Base-by-base conservation (phyloP, 2,797 vertebrate genomes). In the Vespertilio murinus region DNA sequence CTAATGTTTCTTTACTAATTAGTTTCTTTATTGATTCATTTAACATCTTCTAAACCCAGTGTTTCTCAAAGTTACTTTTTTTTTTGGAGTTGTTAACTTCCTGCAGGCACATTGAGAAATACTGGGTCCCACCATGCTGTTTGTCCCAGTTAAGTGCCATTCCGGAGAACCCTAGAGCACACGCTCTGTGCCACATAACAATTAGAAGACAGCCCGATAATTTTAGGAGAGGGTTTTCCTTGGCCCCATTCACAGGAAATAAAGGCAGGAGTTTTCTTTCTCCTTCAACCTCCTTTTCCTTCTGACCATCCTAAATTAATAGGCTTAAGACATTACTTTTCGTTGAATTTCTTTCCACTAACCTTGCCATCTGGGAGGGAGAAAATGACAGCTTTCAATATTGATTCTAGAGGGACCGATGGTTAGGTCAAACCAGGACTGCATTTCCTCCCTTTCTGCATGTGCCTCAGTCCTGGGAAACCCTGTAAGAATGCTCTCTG, bases 281-380 rank as follows among this genome's bases (percentile, higher is more conserved):
- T 86, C 78, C 30, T 65, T 5, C 18, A 54, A 38, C 38, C 30
- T 83, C 42, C 22, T 81, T 84, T 82, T 89, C 67, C 69, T 87
- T 67, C n/a, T 8, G 71, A 61, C 12, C 35, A 45, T 38, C 52
- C 42, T 71, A 81, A 65, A 88, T 47, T 13, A 87, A 86, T 71
- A 91, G 54, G 38, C 65, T 75, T 45, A 82, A 94, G 64, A 69
- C 33, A 14, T 74, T 74, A 47, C 40, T 88, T 90, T 69, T 61
- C 78, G n/a, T 69, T 94, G 25, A 85, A 85, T 73, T 91, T 82
- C 81, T 88, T 93, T 82, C 61, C 35, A 40, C n/a, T 90, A 69
- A 88, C 9, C 30, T 91, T 64, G 79, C 33, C 80, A 84, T 67
- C 33, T 30, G 75, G 38, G n/a, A 90, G 38, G 64, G 17, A 45